phyloP scores from a whole-genome alignment of 2,797 vertebrate genomes.

The Hippopotamyrus pictus region DNA sequence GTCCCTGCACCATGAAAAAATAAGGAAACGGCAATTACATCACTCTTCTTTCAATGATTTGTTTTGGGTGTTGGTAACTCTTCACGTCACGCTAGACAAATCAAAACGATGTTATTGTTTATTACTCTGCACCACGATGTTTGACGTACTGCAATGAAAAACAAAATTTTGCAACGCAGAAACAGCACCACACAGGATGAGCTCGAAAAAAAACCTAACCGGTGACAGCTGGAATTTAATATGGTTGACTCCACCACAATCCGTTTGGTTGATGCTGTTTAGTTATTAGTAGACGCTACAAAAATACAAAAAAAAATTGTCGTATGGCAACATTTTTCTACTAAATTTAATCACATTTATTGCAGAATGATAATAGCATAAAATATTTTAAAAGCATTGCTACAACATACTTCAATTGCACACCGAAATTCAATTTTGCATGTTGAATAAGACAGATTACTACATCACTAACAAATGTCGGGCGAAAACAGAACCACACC shows the following conservation, averaged over 20 bases:
- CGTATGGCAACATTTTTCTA: not conserved
- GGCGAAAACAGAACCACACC: not conserved
- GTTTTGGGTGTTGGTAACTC: constrained; percentile 4
- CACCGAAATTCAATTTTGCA: not conserved
- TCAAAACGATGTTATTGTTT: not conserved
- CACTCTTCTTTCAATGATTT: constrained; percentile 6
- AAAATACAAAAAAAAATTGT: not conserved
- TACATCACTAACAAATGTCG: not conserved
- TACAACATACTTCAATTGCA: not conserved
- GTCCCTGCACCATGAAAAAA: constrained; percentile 16
- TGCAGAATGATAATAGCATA: not conserved
- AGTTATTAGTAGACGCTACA: not conserved
- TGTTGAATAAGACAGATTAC: not conserved
- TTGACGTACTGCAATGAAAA: not conserved
- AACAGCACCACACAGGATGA: not conserved
- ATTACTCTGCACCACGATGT: not conserved
- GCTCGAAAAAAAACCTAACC: not conserved
- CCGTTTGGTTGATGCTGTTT: not conserved
- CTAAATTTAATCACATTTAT: not conserved
- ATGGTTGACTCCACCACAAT: constrained; percentile 6
- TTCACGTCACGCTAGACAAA: not conserved
- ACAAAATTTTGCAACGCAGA: not conserved
- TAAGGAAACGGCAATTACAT: not conserved
- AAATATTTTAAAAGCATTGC: not conserved
- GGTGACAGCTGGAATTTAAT: constrained; percentile 7